Conservation (phyloP, 2,113 vertebrate species). For the Cromileptes altivelis region DNA sequence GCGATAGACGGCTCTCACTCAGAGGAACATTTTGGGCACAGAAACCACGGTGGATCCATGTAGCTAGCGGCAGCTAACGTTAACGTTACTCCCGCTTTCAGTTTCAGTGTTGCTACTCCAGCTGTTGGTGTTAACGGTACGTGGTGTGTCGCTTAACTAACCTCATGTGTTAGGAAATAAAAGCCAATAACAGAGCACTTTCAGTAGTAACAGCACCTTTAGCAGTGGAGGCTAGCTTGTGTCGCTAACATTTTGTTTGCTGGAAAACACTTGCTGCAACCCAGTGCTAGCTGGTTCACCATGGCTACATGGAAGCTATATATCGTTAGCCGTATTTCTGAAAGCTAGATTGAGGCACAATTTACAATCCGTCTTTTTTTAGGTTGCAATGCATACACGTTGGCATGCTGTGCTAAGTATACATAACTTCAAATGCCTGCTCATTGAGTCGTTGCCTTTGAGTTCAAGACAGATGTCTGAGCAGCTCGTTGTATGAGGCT, state of each 20-base stretch:
- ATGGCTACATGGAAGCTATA: not conserved
- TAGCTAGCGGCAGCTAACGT: slow-evolving; percentile 48
- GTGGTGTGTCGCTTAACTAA: not conserved
- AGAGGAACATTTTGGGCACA: not conserved
- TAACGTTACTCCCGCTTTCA: not conserved
- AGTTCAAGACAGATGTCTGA: not conserved
- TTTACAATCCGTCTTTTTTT: too few relatives aligned
- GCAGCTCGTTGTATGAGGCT: not conserved
- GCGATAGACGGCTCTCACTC: not conserved
- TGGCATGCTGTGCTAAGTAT: not conserved
- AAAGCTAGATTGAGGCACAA: too few relatives aligned
- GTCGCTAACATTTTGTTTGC: slow-evolving; percentile 12
- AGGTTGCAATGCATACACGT: not conserved
- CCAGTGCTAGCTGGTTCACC: not conserved
- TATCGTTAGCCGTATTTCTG: not conserved
- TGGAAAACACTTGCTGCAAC: slow-evolving; percentile 22
- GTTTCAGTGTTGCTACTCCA: not conserved
- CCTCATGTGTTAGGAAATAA: not conserved
- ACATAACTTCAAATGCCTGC: not conserved
- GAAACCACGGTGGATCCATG: not conserved
- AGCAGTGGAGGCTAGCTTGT: not conserved
- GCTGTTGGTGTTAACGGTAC: too few relatives aligned
- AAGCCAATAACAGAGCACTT: fast-evolving
- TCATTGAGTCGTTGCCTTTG: not conserved
- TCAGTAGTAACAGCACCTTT: not conserved